These are phyloP conservation scores for Drosophila kepulauana DNA, from an alignment of 1,140 invertebrate genomes.

Conservation along the genomic window DNA sequence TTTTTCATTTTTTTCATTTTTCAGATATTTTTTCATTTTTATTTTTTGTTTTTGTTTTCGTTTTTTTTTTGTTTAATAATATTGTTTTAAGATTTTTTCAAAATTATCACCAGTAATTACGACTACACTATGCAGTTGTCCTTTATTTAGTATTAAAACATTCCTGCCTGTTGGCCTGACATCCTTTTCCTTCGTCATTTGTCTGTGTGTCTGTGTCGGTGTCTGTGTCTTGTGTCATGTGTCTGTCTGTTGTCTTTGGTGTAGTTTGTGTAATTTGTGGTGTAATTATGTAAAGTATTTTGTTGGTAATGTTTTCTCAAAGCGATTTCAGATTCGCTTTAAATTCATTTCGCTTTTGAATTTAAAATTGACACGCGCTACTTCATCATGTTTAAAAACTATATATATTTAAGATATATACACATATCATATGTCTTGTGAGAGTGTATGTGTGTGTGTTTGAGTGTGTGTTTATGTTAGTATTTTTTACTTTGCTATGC, in stretches of 20 bases:
- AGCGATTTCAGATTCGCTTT: constrained; percentile 26
- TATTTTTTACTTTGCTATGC: constrained; percentile 58
- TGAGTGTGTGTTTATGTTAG: constrained; percentile 28
- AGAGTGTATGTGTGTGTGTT: constrained; percentile 35
- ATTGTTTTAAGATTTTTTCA: constrained; percentile 65
- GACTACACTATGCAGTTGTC: constrained; percentile 83
- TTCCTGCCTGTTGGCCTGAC: constrained; percentile 28
- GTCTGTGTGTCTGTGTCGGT: constrained; percentile 58
- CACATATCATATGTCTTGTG: constrained; percentile 44
- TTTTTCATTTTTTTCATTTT: constrained; percentile 39
- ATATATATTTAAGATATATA: constrained; percentile 53
- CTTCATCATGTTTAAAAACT: constrained; percentile 62
- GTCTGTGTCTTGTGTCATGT: constrained; percentile 52
- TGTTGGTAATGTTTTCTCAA: constrained; percentile 55
- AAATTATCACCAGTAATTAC: constrained; percentile 84
- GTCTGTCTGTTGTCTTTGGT: constrained; percentile 49
- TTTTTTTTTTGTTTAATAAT: constrained; percentile 42
- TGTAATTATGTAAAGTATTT: constrained; percentile 71
- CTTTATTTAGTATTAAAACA: constrained; percentile 65
- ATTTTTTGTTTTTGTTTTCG: constrained; percentile 50
- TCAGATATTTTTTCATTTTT: constrained; percentile 28
- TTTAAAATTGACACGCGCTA: constrained; percentile 78
- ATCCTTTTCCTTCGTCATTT: constrained; percentile 50
- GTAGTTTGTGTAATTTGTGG: constrained; percentile 78
- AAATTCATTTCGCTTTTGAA: constrained; percentile 25